Percentiles rank a stretch among this genome's conserved stretches.
These are phyloP conservation scores for Scomber japonicus DNA, from an alignment of 2,113 vertebrate species.

Conservation along the genomic window DNA sequence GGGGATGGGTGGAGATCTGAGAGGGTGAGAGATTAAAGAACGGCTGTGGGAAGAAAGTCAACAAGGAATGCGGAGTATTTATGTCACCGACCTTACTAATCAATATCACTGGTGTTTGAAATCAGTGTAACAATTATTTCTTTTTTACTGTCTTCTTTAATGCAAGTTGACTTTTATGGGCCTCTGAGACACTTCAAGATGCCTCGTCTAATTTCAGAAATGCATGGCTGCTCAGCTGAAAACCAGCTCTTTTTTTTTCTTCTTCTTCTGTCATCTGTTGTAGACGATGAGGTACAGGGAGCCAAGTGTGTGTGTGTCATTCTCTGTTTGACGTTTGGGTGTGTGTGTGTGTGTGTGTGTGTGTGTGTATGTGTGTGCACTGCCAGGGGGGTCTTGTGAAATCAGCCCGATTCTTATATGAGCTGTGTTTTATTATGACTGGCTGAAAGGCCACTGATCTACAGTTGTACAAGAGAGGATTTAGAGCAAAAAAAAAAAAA, in stretches of 20 bases:
- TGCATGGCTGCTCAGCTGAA: slow-evolving; percentile 35
- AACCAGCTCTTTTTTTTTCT: slow-evolving; percentile 6
- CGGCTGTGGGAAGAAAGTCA: slow-evolving; percentile 40
- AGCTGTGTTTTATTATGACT: slow-evolving; percentile 79
- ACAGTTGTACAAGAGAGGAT: slow-evolving; percentile 61
- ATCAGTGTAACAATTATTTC: slow-evolving; percentile 3
- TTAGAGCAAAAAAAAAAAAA: slow-evolving; percentile 26
- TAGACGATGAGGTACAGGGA: slow-evolving; percentile 33
- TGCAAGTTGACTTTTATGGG: slow-evolving; percentile 9
- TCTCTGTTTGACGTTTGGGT: slow-evolving; percentile 31
- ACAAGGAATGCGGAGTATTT: slow-evolving; percentile 44
- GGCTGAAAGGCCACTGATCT: slow-evolving; percentile 72
- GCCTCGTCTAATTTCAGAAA: slow-evolving; percentile 26
- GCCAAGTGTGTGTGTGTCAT: slow-evolving; percentile 20
- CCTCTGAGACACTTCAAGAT: slow-evolving; percentile 15
- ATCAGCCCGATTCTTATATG: slow-evolving; percentile 65
- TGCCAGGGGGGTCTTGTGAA: slow-evolving; percentile 71
- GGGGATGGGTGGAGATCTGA: slow-evolving; percentile 57
- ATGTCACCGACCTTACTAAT: slow-evolving; percentile 6
- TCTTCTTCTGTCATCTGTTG: slow-evolving; percentile 17
- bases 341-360: slow-evolving; percentile 19
- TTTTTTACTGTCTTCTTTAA: slow-evolving; percentile 7
- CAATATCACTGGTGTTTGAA: slow-evolving; percentile 43
- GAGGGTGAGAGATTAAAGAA: slow-evolving; percentile 59
- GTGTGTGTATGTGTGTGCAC: slow-evolving; percentile 30